phyloP scores from a whole-genome alignment of 2,797 vertebrate species.

The Artibeus lituratus region DNA sequence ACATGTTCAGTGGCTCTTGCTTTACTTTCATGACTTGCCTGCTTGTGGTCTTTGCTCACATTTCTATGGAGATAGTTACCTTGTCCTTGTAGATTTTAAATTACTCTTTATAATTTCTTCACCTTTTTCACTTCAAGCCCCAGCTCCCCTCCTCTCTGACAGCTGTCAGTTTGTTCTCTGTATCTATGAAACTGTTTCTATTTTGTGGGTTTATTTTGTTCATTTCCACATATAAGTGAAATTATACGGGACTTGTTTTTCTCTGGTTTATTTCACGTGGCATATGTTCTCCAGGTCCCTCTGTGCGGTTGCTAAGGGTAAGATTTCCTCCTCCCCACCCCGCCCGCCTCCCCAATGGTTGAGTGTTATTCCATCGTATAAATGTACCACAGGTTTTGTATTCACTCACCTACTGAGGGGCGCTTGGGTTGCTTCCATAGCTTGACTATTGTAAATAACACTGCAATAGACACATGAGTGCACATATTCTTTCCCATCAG shows the following conservation, averaged over 20 bases:
- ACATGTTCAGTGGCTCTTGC: not conserved
- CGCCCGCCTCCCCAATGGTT: not conserved
- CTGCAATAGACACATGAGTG: not conserved
- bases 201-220: not conserved
- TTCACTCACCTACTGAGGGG: not conserved
- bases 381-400: not conserved
- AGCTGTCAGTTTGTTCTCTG: not conserved
- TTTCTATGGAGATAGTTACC: not conserved
- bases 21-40: not conserved
- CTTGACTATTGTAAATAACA: not conserved
- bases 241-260: not conserved
- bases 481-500: not conserved
- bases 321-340: not conserved
- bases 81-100: slow-evolving; percentile 15
- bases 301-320: not conserved
- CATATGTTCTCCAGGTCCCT: not conserved
- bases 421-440: not conserved
- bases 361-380: not conserved
- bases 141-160: not conserved
- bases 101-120: not conserved
- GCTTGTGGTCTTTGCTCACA: not conserved
- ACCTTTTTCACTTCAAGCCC: not conserved
- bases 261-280: not conserved
- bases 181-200: not conserved
- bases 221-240: not conserved